Evolutionary conservation across 2,888 invertebrate species (phyloP).

Genomic region (Ophion slaviceki): DNA sequence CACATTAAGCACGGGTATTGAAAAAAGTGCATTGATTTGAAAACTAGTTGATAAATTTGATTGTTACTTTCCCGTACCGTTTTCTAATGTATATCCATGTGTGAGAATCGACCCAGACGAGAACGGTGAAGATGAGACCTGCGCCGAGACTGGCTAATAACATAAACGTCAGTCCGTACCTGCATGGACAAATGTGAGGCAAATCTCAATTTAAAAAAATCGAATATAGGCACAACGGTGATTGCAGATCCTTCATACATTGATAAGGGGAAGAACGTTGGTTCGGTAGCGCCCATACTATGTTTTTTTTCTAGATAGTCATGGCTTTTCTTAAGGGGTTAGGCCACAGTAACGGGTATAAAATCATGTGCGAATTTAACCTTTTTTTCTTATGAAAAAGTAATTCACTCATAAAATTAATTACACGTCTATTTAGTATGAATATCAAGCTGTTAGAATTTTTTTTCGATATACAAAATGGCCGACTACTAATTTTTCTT

Average conservation of each 20-base stretch:
- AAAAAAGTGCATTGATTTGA: neutral
- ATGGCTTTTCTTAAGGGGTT: too few species aligned
- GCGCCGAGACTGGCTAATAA: conserved; percentile 93
- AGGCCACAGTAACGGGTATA: too few species aligned
- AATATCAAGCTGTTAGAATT: too few species aligned
- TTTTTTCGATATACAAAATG: too few species aligned
- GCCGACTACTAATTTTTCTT: too few species aligned
- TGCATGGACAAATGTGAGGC: conserved; percentile 66
- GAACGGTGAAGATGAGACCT: conserved; percentile 94
- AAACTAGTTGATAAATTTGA: neutral
- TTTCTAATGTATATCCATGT: conserved; percentile 98
- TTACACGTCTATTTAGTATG: too few species aligned
- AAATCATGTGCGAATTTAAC: too few species aligned
- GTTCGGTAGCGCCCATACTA: too few species aligned
- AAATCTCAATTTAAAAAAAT: conserved; percentile 17
- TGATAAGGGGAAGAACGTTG: too few species aligned
- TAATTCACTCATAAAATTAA: too few species aligned
- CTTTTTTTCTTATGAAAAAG: too few species aligned
- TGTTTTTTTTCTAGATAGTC: too few species aligned
- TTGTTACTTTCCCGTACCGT: conserved; percentile 86
- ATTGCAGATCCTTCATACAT: neutral
- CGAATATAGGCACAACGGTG: neutral
- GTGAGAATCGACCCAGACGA: conserved; percentile 97
- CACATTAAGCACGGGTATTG: neutral
- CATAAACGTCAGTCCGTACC: conserved; percentile 92